Base-by-base conservation (phyloP, 2,888 invertebrate genomes). In the Tribolium freemani region DNA sequence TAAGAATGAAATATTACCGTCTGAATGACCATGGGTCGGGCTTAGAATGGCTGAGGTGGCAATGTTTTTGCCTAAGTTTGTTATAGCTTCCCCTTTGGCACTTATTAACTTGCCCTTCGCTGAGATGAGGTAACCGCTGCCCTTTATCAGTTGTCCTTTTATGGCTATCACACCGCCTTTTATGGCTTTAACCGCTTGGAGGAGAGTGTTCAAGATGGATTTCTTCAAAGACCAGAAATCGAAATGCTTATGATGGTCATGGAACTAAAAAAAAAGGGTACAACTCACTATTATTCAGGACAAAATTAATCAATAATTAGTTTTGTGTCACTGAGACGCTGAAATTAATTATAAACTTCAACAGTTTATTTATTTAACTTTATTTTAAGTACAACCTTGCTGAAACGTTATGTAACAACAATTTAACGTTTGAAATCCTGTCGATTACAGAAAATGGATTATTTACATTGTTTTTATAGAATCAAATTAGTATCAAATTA, bases 131-230 rank as follows among this genome's bases (percentile, higher is more conserved):
- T 91, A 90, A 8, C 96, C 95, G 64, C 95, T 92, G 48, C 95
- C 95, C 87, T 95, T 95, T 79, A 96, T 93, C 26, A 96, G 88
- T 84, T 95, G 94, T 0, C 96, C 96, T 82, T 95, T 95, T n/a
- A 95, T 89, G 21, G 95, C 95, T 2, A 96, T 92, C 6, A 95
- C 93, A 56, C 95, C 95, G 6, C 96, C 96, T 5, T 95, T 94
- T 75, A 96, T 94, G 9, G 96, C 95, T 83, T 96, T 96, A 0
- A 95, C 93, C 0, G 96, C 95, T 89, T 96, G 95, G 83, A 96
- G 90, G 6, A 96, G 88, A 2, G 95, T 95, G 85, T 92, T 92
- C 10, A 95, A 87, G 72, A 96, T 93, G 0, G 94, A 93, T 83
- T 94, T 94, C 86, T 95, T 95, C 81, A 95, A 88, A 13, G 92